These are phyloP conservation scores for Actinia tenebrosa DNA, from an alignment of 64 coral and sea anemone genomes.

Conservation along the genomic window DNA sequence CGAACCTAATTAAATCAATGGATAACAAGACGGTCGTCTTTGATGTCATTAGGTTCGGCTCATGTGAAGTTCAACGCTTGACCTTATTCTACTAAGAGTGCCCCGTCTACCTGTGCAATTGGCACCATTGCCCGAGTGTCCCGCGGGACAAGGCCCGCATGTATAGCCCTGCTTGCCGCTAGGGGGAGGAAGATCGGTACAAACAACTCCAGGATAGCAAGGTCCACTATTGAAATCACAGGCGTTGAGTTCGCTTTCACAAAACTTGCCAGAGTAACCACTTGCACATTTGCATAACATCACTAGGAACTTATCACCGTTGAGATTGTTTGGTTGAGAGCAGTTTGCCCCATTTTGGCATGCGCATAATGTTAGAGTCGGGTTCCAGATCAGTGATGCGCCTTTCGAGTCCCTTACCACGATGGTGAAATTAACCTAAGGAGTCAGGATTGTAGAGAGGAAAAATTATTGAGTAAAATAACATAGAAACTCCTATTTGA, in stretches of 20 bases:
- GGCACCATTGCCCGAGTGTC: slow-evolving; percentile 23
- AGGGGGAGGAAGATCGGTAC: neutral
- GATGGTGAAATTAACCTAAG: slow-evolving; percentile 35
- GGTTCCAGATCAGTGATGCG: slow-evolving; percentile 28
- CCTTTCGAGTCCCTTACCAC: slow-evolving; percentile 38
- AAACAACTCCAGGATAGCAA: slow-evolving; percentile 39
- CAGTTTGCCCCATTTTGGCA: slow-evolving; percentile 32
- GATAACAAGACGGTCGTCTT: no score
- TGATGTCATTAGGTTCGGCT: no score
- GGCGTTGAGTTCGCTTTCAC: slow-evolving; percentile 26
- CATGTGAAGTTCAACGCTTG: no score
- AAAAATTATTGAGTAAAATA: no score
- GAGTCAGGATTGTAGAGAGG: neutral
- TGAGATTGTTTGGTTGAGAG: neutral
- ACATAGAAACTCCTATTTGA: no score
- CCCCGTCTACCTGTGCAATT: slow-evolving; percentile 16
- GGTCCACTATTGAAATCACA: slow-evolving; percentile 30
- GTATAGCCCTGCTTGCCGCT: neutral
- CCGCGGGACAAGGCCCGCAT: slow-evolving; percentile 30
- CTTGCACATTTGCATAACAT: slow-evolving; percentile 37
- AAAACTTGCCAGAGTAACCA: slow-evolving; percentile 54
- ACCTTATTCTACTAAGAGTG: no score
- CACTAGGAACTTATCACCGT: slow-evolving; percentile 27
- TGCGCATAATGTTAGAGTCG: slow-evolving; percentile 32
- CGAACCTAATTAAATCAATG: no score